A percentile compares a stretch with the other conserved stretches of the same genome.
phyloP scores from a whole-genome alignment of 2,888 invertebrate genomes.

The Aspidapion aeneum region DNA sequence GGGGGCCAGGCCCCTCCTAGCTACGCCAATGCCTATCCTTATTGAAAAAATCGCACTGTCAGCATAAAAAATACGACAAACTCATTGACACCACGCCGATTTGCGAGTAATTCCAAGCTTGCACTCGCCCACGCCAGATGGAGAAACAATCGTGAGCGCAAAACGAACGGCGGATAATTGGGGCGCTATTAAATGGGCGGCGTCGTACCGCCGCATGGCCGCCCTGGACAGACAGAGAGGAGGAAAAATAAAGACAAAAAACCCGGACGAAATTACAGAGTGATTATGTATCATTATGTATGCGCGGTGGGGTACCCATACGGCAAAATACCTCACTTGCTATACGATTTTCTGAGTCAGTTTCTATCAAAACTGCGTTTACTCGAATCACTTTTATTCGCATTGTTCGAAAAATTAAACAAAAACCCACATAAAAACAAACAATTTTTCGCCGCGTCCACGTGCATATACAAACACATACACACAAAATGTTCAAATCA shows the following conservation, averaged over 20 bases:
- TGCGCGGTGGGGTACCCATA: constrained; percentile 45
- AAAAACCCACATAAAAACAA: too few relatives aligned
- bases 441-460: too few relatives aligned
- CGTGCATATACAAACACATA: not conserved
- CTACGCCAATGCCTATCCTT: too few relatives aligned
- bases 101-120: too few relatives aligned
- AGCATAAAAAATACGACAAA: too few relatives aligned
- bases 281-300: constrained; percentile 44
- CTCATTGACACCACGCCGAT: too few relatives aligned
- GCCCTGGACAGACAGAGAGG: constrained; percentile 49
- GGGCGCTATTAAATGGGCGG: constrained; percentile 53
- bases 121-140: constrained; percentile 31
- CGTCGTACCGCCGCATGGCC: constrained; percentile 51
- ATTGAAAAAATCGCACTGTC: too few relatives aligned
- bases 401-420: too few relatives aligned
- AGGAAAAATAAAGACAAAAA: constrained; percentile 48
- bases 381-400: too few relatives aligned
- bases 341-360: constrained; percentile 52
- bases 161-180: constrained; percentile 44
- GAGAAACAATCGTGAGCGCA: constrained; percentile 33
- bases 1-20: too few relatives aligned
- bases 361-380: constrained; percentile 50
- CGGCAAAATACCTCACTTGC: constrained; percentile 45
- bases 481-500: constrained; percentile 1
- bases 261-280: constrained; percentile 48